Evolutionary conservation across 2,888 invertebrate species (phyloP), one percentile per base, ranked within the genome.

Genomic region (Meiosimyza decipiens): DNA sequence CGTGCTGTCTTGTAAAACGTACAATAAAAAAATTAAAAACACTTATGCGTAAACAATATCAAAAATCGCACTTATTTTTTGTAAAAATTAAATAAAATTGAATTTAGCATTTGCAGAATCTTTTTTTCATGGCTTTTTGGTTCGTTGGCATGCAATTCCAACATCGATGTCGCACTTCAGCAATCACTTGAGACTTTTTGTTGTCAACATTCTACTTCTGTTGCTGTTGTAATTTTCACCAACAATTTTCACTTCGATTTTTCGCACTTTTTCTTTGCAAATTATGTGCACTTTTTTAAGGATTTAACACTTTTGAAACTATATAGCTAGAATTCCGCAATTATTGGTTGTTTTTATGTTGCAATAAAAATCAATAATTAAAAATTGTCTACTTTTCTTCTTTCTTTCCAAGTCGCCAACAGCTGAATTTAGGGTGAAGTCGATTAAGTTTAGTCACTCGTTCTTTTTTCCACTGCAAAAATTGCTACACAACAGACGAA

Each of bases 321-420:
- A 9, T 40, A 40, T 28, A 28, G 4, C 28, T 28, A 28, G 28
- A 28, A 28, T 40, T 40, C 1, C 2, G 6, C 9, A 40, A 40
- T 40, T 40, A 40, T 40, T 40, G 40, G 9, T 40, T 6, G 40
- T 40, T 40, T 40, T 15, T 40, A 15, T 16, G 1, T 33, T 33
- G 12, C 18, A 22, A 33, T 16, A 47, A 60, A 69, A 60, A 33
- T 28, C 51, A 59, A 69, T 60, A 60, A 50, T 52, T 28, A 33
- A 28, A 71, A 69, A 28, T 64, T 64, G 16, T 54, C 7, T 52
- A 60, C 69, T 75, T 75, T 69, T 50, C 11, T 33, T 33, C 11
- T n/a, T n/a, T n/a, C 55, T 2, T 16, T 18, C 59, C 3, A 7
- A 15, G 12, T 54, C 55, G 50, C n/a, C 16, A 72, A 67, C 72